These are phyloP conservation scores for Meda fulgida DNA, from an alignment of 2,797 vertebrate genomes.

Conservation along the genomic window DNA sequence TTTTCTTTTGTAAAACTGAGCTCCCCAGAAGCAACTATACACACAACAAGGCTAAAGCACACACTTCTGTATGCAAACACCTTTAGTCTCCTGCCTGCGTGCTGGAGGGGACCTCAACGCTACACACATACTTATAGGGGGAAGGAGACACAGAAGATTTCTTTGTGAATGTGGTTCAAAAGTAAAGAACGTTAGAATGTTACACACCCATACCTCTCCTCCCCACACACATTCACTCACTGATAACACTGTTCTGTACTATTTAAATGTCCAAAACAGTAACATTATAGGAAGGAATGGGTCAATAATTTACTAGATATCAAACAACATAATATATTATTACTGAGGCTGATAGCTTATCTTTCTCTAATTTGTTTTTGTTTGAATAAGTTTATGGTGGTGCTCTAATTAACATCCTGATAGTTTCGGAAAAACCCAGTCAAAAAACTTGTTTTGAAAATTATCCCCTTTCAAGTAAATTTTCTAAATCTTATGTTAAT, in stretches of 20 bases:
- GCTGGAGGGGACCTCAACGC: slow-evolving; percentile 53
- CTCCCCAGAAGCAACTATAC: slow-evolving; percentile 69
- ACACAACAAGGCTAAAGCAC: slow-evolving; percentile 69
- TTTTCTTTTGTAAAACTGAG: slow-evolving; percentile 62
- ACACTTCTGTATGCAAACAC: slow-evolving; percentile 78
- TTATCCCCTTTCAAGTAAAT: no score
- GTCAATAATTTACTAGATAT: slow-evolving; percentile 13
- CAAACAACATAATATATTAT: background rate
- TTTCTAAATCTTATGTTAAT: no score
- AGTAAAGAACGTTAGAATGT: slow-evolving; percentile 9
- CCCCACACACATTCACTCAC: background rate
- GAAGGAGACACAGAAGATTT: slow-evolving; percentile 20
- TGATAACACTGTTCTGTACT: background rate
- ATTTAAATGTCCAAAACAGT: slow-evolving; percentile 28
- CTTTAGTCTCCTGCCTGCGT: slow-evolving; percentile 66
- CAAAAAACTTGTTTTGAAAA: background rate
- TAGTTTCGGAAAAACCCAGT: background rate
- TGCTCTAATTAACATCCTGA: slow-evolving; percentile 1
- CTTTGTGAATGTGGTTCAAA: slow-evolving; percentile 32
- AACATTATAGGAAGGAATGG: background rate
- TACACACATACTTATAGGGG: slow-evolving; percentile 7
- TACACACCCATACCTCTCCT: slow-evolving; percentile 15
- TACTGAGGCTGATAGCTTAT: slow-evolving; percentile 2
- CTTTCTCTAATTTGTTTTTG: background rate
- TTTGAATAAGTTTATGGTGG: background rate